Base-by-base conservation (phyloP, 2,113 vertebrate genomes). In the Halichoerus grypus region DNA sequence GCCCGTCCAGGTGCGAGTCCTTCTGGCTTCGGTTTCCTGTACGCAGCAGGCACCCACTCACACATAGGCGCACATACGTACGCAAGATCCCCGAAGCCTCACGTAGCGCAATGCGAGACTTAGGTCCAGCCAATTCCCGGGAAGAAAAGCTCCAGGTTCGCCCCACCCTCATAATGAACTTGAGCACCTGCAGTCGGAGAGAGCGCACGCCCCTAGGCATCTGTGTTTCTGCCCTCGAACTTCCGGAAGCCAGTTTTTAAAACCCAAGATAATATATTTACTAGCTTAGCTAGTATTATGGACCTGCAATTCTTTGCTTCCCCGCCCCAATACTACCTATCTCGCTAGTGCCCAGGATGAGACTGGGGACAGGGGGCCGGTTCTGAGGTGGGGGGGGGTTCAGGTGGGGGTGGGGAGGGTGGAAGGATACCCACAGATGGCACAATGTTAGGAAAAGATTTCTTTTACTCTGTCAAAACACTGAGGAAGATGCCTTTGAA, bases 341-440 rank as follows among this genome's bases (percentile, higher is more conserved):
- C 74, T 96, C 36, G 0, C 53, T 59, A 65, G 71, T 42, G 65
- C 26, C n/a, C 36, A 31, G 79, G 67, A 57, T 24, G 22, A 79
- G 59, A 53, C 0, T 28, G 61, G 28, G 19, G 11, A 5, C 5
- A 8, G 18, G 15, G 12, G 28, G 5, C 11, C 1, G 5, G 39
- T 31, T 16, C 63, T 80, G 42, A 95, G 59, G 22, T 21, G 4
- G 53, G 57, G 7, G 7, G 19, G 3, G n/a, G 2, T 6, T 21
- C n/a, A 4, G 16, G n/a, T 3, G 26, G 42, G 5, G 19, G n/a
- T 3, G 26, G 7, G 18, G 22, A 10, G 26, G 49, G 28, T 18
- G 59, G 57, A 28, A 59, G 24, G 18, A 15, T 46, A 65, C 33
- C 19, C 19, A 31, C 63, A 61, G 51, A 84, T 11, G 49, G 49